phyloP scores from a whole-genome alignment of 2,888 invertebrate genomes.

The Polymixis flavicincta region DNA sequence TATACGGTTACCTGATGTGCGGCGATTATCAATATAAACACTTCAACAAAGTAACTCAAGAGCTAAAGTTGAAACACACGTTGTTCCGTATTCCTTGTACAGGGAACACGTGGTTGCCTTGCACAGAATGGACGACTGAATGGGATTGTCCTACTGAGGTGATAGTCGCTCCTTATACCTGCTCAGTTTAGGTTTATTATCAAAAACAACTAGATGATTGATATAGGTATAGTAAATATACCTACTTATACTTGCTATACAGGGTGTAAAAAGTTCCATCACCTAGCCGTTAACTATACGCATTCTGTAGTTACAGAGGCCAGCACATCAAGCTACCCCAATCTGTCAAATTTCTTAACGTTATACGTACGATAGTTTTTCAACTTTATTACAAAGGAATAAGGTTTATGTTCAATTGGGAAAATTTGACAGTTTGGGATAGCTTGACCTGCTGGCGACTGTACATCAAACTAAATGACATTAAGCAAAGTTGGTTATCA shows the following conservation, averaged over 20 bases:
- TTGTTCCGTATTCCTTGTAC: constrained; percentile 87
- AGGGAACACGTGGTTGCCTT: constrained; percentile 85
- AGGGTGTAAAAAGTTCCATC: neutral
- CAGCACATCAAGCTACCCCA: too few species aligned
- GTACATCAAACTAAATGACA: neutral
- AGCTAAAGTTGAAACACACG: constrained; percentile 78
- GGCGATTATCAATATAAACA: constrained; percentile 83
- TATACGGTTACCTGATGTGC: constrained; percentile 83
- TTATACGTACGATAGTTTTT: too few species aligned
- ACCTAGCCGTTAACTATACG: neutral
- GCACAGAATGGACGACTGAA: constrained; percentile 82
- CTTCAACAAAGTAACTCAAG: constrained; percentile 53
- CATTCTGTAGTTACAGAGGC: neutral
- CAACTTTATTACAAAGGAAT: too few species aligned
- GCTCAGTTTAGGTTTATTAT: neutral
- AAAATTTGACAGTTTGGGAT: too few species aligned
- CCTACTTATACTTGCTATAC: neutral
- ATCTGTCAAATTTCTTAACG: too few species aligned
- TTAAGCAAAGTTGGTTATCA: neutral
- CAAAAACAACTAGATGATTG: neutral
- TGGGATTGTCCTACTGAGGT: constrained; percentile 86
- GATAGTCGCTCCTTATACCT: neutral
- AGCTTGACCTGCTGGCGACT: too few species aligned
- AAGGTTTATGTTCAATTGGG: too few species aligned
- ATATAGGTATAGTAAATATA: neutral